A percentile compares a stretch with the other conserved stretches of the same genome.
Conservation (phyloP, 1,140 invertebrate species). For the Propsilocerus akamusi region DNA sequence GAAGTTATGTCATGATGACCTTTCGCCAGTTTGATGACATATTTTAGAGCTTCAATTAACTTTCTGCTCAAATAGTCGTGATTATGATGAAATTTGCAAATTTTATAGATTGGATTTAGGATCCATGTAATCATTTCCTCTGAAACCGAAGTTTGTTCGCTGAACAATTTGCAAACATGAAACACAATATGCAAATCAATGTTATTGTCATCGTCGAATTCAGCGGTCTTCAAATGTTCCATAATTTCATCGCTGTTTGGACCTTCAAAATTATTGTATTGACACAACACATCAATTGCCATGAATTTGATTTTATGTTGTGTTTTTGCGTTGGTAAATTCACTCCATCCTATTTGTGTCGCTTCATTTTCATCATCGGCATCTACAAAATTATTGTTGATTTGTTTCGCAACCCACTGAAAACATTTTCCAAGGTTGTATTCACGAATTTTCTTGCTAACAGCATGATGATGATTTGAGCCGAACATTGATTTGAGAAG, state of each 20-base stretch:
- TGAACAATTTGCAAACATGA: not conserved
- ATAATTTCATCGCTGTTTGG: not conserved
- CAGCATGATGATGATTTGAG: conserved; percentile 6
- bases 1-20: no score
- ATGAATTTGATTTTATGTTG: not conserved
- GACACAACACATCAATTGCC: not conserved
- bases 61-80: not conserved
- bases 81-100: not conserved
- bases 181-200: not conserved
- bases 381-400: not conserved
- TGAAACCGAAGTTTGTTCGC: not conserved
- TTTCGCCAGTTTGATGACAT: no score
- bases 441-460: conserved; percentile 12
- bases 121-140: not conserved
- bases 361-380: not conserved
- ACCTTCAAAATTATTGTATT: not conserved
- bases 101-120: not conserved
- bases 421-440: conserved; percentile 22
- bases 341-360: not conserved
- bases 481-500: not conserved
- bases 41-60: no score
- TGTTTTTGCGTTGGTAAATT: not conserved
- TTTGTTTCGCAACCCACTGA: not conserved
- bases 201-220: not conserved
- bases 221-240: not conserved